Evolutionary conservation across 2,797 vertebrate genomes (phyloP).

Genomic region (Gastrophryne carolinensis): DNA sequence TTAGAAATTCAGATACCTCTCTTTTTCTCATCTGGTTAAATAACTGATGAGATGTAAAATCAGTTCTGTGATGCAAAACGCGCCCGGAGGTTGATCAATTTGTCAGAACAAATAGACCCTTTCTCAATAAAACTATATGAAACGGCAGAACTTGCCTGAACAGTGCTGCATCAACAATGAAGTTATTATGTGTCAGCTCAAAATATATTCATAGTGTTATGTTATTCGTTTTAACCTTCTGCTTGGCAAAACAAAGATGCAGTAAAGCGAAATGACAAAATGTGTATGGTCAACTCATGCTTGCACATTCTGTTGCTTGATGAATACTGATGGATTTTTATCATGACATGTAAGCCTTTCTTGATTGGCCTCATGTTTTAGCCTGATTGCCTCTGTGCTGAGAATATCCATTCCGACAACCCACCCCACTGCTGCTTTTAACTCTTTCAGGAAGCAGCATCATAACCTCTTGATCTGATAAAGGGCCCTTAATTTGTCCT

Average conservation of each 20-base stretch:
- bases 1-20: slow-evolving; percentile 18
- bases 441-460: no score
- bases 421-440: no score
- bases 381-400: not conserved
- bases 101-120: slow-evolving; percentile 72
- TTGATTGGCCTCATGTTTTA: slow-evolving; percentile 16
- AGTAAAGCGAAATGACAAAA: slow-evolving; percentile 47
- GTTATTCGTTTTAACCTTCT: slow-evolving; percentile 51
- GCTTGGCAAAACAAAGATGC: slow-evolving; percentile 53
- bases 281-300: slow-evolving; percentile 23
- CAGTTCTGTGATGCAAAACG: slow-evolving; percentile 62
- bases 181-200: slow-evolving; percentile 57
- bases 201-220: slow-evolving; percentile 47
- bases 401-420: not conserved
- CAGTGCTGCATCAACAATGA: slow-evolving; percentile 54
- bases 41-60: slow-evolving; percentile 68
- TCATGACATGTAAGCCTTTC: slow-evolving; percentile 17
- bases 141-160: slow-evolving; percentile 53
- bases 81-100: slow-evolving; percentile 65
- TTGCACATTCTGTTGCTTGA: slow-evolving; percentile 23
- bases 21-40: slow-evolving; percentile 65
- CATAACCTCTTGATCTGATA: no score
- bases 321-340: slow-evolving; percentile 52
- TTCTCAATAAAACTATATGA: slow-evolving; percentile 63
- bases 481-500: no score